Conservation (phyloP, 2,797 vertebrate genomes). For the Danio aesculapii region DNA sequence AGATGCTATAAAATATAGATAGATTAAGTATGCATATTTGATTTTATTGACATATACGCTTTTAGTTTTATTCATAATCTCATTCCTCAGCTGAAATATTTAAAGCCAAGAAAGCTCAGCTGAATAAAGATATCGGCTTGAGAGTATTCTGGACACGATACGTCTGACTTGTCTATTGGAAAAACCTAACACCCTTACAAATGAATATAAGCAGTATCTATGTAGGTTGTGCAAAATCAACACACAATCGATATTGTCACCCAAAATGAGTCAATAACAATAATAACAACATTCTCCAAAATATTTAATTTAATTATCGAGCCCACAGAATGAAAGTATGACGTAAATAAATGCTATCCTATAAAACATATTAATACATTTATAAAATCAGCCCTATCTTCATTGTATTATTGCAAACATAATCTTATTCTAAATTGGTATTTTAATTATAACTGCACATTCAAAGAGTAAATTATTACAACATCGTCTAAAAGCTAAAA, state of each 20-base stretch:
- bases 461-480: background rate
- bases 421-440: background rate
- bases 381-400: background rate
- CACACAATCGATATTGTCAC: background rate
- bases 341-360: background rate
- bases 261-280: background rate
- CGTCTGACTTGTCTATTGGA: background rate
- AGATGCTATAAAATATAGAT: background rate
- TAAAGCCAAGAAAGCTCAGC: background rate
- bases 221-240: background rate
- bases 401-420: background rate
- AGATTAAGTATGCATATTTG: background rate
- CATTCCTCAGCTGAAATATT: background rate
- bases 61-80: background rate
- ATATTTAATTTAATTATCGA: background rate
- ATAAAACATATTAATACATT: background rate
- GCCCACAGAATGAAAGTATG: background rate
- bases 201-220: constrained; percentile 24
- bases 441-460: background rate
- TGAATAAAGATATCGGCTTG: background rate
- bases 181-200: constrained; percentile 14
- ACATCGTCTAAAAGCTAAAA: background rate
- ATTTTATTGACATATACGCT: background rate
- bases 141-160: background rate
- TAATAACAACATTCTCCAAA: background rate